These are phyloP conservation scores for Phaethon lepturus DNA, from an alignment of 2,113 vertebrate genomes.

Conservation along the genomic window DNA sequence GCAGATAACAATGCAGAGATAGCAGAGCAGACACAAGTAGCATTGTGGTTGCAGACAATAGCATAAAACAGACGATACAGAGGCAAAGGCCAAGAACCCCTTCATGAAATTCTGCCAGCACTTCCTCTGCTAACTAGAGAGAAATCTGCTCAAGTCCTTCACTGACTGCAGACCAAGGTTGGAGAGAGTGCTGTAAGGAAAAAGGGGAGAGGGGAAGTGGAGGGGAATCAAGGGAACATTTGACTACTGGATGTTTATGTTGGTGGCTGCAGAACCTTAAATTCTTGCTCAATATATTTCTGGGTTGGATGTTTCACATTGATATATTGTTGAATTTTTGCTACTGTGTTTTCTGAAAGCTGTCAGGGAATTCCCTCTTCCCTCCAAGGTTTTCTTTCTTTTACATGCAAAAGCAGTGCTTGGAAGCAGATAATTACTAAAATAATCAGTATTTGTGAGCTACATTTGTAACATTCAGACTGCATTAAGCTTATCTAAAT, in stretches of 20 bases:
- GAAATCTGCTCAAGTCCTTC: neutral
- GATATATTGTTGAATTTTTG: neutral
- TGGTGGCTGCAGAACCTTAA: neutral
- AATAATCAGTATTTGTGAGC: neutral
- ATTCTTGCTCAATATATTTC: neutral
- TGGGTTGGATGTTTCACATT: neutral
- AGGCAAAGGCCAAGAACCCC: neutral
- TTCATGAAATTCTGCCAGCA: neutral
- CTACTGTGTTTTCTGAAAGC: neutral
- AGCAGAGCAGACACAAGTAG: neutral
- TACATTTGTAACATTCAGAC: neutral
- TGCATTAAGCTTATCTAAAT: neutral
- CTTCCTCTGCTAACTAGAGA: neutral
- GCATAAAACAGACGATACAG: neutral
- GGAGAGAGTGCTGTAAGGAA: neutral
- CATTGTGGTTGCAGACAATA: accelerated
- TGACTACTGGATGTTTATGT: neutral
- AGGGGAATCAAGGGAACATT: neutral
- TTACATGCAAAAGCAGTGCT: neutral
- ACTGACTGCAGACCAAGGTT: neutral
- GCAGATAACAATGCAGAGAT: neutral
- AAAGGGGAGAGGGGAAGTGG: neutral
- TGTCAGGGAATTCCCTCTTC: neutral
- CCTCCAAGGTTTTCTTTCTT: neutral
- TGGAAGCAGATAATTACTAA: neutral